Conservation (phyloP, 2,888 invertebrate genomes). For the Caenorhabditis becei region DNA sequence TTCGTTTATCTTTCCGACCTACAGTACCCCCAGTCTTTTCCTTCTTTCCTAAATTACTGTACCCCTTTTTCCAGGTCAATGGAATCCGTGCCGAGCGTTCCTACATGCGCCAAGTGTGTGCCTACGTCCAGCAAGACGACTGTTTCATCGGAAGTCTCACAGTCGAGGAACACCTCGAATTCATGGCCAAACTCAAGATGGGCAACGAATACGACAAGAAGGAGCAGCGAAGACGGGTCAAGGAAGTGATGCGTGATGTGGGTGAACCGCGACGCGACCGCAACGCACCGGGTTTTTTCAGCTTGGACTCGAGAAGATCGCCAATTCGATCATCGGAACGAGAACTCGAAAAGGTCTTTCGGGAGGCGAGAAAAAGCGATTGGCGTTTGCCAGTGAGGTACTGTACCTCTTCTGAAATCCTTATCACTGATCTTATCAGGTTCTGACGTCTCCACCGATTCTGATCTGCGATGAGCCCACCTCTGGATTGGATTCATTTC, state of each 20-base stretch:
- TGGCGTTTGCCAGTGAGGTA: constrained; percentile 94
- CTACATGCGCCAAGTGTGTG: constrained; percentile 85
- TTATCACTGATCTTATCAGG: constrained; percentile 71
- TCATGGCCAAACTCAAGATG: constrained; percentile 91
- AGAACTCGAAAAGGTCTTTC: constrained; percentile 90
- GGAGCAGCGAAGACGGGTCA: constrained; percentile 87
- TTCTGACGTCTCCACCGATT: constrained; percentile 84
- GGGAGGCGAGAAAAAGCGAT: constrained; percentile 93
- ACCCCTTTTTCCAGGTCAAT: constrained; percentile 68
- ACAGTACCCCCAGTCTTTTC: too few relatives aligned
- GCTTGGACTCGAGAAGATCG: constrained; percentile 85
- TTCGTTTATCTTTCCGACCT: too few relatives aligned
- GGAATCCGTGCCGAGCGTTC: constrained; percentile 63
- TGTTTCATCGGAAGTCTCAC: constrained; percentile 91
- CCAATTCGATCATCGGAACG: constrained; percentile 89
- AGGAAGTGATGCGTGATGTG: constrained; percentile 84
- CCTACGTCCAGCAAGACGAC: constrained; percentile 94
- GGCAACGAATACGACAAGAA: constrained; percentile 86
- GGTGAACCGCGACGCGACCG: constrained; percentile 3
- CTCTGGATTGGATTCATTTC: constrained; percentile 83
- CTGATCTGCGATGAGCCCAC: constrained; percentile 84
- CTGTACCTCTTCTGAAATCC: background rate
- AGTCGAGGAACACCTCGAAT: constrained; percentile 90
- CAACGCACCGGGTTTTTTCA: constrained; percentile 19
- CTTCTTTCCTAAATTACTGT: constrained; percentile 1